phyloP scores from a whole-genome alignment of 2,888 invertebrate genomes.

The Dasysyrphus albostriatus region DNA sequence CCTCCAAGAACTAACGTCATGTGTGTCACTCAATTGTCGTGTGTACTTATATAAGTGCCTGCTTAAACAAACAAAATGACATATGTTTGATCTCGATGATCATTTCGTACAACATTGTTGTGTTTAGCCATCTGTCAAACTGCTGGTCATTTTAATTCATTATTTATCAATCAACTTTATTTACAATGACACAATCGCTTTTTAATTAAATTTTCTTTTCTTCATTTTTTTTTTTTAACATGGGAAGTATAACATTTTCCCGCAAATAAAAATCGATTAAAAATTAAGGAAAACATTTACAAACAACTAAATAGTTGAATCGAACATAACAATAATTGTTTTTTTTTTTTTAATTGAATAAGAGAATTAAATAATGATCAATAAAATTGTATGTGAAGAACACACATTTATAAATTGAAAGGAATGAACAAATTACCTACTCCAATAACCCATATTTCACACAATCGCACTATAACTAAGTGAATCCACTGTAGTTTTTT shows the following conservation, averaged over 20 bases:
- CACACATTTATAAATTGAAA: background rate
- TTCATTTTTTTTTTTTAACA: background rate
- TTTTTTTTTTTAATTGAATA: conserved; percentile 55
- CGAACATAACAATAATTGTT: conserved; percentile 41
- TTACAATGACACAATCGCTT: conserved; percentile 64
- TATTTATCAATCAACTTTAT: conserved; percentile 62
- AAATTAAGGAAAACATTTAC: conserved; percentile 37
- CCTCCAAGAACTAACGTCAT: conserved; percentile 42
- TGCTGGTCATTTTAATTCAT: conserved; percentile 61
- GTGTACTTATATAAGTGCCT: background rate
- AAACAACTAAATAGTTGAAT: conserved; percentile 23
- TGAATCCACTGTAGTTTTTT: conserved; percentile 16
- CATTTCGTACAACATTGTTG: conserved; percentile 24
- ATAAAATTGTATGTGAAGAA: conserved; percentile 57
- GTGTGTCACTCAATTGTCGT: conserved; percentile 40
- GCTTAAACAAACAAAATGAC: conserved; percentile 61
- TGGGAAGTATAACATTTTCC: conserved; percentile 24
- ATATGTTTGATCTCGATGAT: conserved; percentile 43
- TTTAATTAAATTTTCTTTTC: conserved; percentile 65
- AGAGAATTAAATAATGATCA: conserved; percentile 47
- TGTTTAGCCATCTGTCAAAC: conserved; percentile 59
- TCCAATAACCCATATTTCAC: conserved; percentile 65
- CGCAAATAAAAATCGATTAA: conserved; percentile 57
- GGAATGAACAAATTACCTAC: conserved; percentile 28
- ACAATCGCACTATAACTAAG: background rate